Evolutionary conservation across 1,140 invertebrate species (phyloP).

Genomic region (Danaus plexippus): DNA sequence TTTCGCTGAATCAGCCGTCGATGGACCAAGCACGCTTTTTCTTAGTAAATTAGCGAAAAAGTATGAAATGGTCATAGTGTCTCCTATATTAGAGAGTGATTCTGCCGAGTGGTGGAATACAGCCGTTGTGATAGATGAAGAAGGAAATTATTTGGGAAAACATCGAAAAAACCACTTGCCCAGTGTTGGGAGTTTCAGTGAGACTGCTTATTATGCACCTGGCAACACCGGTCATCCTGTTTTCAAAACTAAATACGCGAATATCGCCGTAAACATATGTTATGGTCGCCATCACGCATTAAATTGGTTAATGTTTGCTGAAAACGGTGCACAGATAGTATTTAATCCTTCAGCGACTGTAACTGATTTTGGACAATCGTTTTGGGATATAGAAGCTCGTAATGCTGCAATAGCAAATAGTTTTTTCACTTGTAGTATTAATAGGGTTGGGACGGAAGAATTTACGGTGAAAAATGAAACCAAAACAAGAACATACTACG

Average conservation of each 20-base stretch:
- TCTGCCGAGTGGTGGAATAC: conserved; percentile 95
- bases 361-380: conserved; percentile 85
- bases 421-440: conserved; percentile 95
- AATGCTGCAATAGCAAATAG: conserved; percentile 97
- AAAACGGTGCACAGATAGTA: conserved; percentile 98
- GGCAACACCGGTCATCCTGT: conserved; percentile 96
- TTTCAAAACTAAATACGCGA: conserved; percentile 88
- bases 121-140: conserved; percentile 91
- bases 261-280: conserved; percentile 97
- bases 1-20: conserved; percentile 93
- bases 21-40: conserved; percentile 88
- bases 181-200: conserved; percentile 97
- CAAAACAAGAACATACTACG: conserved; percentile 96
- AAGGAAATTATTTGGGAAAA: conserved; percentile 92
- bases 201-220: conserved; percentile 97
- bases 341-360: conserved; percentile 98
- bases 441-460: conserved; percentile 96
- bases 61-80: conserved; percentile 96
- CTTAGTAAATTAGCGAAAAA: conserved; percentile 84
- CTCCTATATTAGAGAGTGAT: conserved; percentile 95
- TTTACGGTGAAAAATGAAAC: conserved; percentile 90
- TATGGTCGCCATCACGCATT: conserved; percentile 98
- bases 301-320: conserved; percentile 97
- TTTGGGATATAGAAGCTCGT: conserved; percentile 97
- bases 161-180: conserved; percentile 99